Base-by-base conservation (phyloP, 2,797 vertebrate species). In the Morus bassanus region DNA sequence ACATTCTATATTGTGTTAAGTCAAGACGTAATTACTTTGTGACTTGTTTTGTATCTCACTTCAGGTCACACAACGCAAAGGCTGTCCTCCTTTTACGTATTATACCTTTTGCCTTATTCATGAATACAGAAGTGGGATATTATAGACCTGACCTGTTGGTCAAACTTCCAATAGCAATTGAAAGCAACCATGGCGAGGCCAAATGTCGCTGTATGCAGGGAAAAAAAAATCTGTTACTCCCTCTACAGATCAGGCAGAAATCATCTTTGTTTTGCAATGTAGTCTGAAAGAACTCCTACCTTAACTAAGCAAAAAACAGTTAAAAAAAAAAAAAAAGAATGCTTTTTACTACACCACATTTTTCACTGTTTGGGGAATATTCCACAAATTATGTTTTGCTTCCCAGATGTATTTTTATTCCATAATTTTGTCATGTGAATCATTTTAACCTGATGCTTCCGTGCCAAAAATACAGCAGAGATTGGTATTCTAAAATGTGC, bases 41-140 rank as follows among this genome's bases (percentile, higher is more conserved):
- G 30, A 76, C 54, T 74, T 60, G 27, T 79, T 92, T 76, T 30
- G 21, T 82, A 54, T 83, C 50, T 86, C 70, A 53, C 51, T 86
- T 86, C 30, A 57, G 60, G 30, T 92, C 77, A 90, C 65, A 84
- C 50, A 37, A 87, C 37, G 56, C 39, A 87, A 93, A 94, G 41
- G 35, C 16, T 88, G 31, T 48, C 7, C 3, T 51, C 19, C 2
- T 88, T 86, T 57, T 51, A 45, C 37, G 73, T 50, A 70, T 85
- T 91, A 79, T 88, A 68, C 18, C 39, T 90, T 87, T 93, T 89
- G 48, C 63, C 92, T 92, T 96, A 90, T 91, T 95, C 50, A 60
- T 93, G 57, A 94, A 85, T 89, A 68, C 18, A 75, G 46, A 87
- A 80, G 30, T 57, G 33, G 53, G 60, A 61, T 84, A 88, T 85